phyloP scores from a whole-genome alignment of 2,113 vertebrate species.

The Mus spicilegus region DNA sequence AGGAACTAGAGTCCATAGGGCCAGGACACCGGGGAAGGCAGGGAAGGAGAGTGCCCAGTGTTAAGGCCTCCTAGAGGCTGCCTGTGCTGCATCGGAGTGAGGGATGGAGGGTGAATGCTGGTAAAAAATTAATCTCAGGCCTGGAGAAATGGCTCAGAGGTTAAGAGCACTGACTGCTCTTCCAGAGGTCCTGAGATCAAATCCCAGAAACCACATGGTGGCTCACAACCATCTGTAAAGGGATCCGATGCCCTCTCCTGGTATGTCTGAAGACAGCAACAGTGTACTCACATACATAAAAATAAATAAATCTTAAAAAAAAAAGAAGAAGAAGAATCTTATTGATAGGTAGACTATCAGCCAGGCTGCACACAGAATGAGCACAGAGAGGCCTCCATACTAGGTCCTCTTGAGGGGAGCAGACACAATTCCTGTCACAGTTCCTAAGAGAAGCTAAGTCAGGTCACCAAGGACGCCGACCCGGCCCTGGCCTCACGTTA shows the following conservation, averaged over 20 bases:
- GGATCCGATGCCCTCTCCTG: too few relatives aligned
- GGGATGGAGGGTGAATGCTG: accelerated
- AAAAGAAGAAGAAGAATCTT: background rate
- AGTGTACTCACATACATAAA: too few relatives aligned
- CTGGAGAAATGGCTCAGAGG: too few relatives aligned
- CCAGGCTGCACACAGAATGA: background rate
- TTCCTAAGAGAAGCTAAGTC: background rate
- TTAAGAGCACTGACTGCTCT: too few relatives aligned
- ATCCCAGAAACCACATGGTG: too few relatives aligned
- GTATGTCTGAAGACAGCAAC: too few relatives aligned
- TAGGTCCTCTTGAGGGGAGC: background rate
- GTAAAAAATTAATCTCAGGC: too few relatives aligned
- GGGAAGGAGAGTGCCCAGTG: background rate
- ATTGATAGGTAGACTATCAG: accelerated
- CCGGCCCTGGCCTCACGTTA: accelerated
- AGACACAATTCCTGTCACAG: too few relatives aligned
- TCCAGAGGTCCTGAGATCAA: too few relatives aligned
- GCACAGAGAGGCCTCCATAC: background rate
- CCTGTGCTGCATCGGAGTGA: background rate
- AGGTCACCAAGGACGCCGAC: background rate
- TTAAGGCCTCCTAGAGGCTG: background rate
- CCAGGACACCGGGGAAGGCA: background rate
- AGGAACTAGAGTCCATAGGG: background rate
- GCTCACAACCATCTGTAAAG: too few relatives aligned
- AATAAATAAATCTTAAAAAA: too few relatives aligned